Evolutionary conservation across 2,888 invertebrate species (phyloP).

Genomic region (Altica lythri): DNA sequence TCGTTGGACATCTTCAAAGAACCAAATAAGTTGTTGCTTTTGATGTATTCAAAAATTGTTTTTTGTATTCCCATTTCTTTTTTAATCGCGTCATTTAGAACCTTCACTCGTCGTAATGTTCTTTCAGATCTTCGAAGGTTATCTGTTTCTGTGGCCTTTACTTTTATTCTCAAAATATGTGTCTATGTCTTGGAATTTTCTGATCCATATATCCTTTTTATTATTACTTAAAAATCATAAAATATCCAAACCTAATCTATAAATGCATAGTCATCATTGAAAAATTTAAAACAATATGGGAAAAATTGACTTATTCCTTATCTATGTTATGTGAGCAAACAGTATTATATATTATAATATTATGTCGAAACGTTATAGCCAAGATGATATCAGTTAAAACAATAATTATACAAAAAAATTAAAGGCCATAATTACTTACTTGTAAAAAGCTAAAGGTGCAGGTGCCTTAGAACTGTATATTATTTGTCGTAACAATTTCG

Average conservation of each 20-base stretch:
- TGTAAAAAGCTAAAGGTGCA: slow-evolving; percentile 46
- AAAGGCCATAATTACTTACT: slow-evolving; percentile 59
- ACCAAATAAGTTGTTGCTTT: no score
- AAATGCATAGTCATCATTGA: background rate
- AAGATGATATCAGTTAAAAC: background rate
- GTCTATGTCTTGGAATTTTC: background rate
- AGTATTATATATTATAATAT: background rate
- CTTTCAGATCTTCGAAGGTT: no score
- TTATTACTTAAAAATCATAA: no score
- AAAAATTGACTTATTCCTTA: background rate
- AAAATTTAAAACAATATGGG: background rate
- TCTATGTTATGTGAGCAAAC: background rate
- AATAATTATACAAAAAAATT: slow-evolving; percentile 5
- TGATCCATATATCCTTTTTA: no score
- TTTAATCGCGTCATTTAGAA: no score
- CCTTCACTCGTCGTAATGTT: no score
- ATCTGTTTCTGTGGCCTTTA: background rate
- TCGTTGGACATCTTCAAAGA: no score
- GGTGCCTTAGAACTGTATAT: slow-evolving; percentile 4
- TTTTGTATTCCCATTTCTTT: no score
- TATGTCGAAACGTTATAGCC: background rate
- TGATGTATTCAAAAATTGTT: no score
- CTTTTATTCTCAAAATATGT: background rate
- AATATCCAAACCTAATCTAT: no score
- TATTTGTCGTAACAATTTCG: slow-evolving; percentile 2